A percentile compares a stretch with the other conserved stretches of the same genome.
These are phyloP conservation scores for Patella pellucida DNA, from an alignment of 2,888 invertebrate species.

Conservation along the genomic window DNA sequence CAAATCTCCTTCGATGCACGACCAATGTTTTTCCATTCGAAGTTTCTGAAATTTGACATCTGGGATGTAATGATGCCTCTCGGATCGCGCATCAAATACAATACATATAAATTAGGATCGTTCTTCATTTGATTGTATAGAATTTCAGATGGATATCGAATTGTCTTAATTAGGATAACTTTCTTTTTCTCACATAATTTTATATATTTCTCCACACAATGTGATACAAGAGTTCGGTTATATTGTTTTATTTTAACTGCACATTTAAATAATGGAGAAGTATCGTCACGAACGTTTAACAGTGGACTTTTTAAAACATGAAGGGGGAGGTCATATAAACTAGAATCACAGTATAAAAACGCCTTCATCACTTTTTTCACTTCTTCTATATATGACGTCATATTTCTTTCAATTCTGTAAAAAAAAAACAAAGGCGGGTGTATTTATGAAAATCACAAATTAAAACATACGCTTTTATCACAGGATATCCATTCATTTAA, in stretches of 20 bases:
- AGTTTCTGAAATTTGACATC: neutral
- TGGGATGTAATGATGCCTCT: neutral
- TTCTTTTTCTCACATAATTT: neutral
- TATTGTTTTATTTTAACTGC: no score
- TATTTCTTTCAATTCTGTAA: neutral
- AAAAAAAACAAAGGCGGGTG: neutral
- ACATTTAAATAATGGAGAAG: no score
- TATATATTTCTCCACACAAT: neutral
- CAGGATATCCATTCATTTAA: no score
- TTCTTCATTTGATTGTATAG: neutral
- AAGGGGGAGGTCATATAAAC: no score
- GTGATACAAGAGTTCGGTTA: no score
- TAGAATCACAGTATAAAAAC: neutral
- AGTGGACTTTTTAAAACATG: no score
- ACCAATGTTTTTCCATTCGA: neutral
- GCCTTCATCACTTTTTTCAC: neutral
- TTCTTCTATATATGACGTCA: constrained; percentile 6
- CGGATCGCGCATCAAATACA: neutral
- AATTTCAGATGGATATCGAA: neutral
- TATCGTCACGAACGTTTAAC: no score
- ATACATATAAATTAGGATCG: neutral
- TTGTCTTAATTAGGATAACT: neutral
- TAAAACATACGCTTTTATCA: no score
- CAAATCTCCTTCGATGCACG: neutral
- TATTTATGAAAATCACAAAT: no score